phyloP scores from a whole-genome alignment of 2,888 invertebrate species.

The Scaptomyza reducta region DNA sequence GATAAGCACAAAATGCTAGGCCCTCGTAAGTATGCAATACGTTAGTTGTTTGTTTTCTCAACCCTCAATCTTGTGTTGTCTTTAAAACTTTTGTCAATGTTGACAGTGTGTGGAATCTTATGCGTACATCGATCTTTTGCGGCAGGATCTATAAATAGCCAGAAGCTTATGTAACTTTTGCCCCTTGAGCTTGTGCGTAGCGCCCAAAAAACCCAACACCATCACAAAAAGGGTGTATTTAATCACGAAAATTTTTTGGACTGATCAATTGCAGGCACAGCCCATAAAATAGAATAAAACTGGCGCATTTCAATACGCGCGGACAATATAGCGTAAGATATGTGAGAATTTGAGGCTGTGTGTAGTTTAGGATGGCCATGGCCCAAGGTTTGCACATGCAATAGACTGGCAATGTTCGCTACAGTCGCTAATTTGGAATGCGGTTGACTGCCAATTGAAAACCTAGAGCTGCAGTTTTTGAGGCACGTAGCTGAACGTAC shows the following conservation, averaged over 20 bases:
- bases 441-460: slow-evolving; percentile 50
- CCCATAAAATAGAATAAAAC: slow-evolving; percentile 26
- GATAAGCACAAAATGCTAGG: slow-evolving; percentile 25
- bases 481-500: slow-evolving; percentile 49
- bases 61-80: slow-evolving; percentile 55
- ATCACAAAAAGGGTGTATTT: slow-evolving; percentile 31
- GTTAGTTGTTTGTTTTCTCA: slow-evolving; percentile 37
- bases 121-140: slow-evolving; percentile 10
- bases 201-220: slow-evolving; percentile 9
- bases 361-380: slow-evolving; percentile 18
- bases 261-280: slow-evolving; percentile 40
- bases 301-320: slow-evolving; percentile 41
- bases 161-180: slow-evolving; percentile 13
- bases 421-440: slow-evolving; percentile 65
- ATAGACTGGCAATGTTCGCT: slow-evolving; percentile 41
- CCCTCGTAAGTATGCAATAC: slow-evolving; percentile 63
- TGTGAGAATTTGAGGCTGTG: slow-evolving; percentile 21
- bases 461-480: slow-evolving; percentile 30
- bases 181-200: slow-evolving; percentile 1
- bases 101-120: slow-evolving; percentile 43
- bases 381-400: slow-evolving; percentile 32
- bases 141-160: slow-evolving; percentile 39
- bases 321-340: slow-evolving; percentile 1
- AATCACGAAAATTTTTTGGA: slow-evolving; percentile 24
- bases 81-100: slow-evolving; percentile 72